Evolutionary conservation across 2,797 vertebrate genomes (phyloP), one percentile per base, ranked within the genome.

Genomic region (Tapirus indicus): DNA sequence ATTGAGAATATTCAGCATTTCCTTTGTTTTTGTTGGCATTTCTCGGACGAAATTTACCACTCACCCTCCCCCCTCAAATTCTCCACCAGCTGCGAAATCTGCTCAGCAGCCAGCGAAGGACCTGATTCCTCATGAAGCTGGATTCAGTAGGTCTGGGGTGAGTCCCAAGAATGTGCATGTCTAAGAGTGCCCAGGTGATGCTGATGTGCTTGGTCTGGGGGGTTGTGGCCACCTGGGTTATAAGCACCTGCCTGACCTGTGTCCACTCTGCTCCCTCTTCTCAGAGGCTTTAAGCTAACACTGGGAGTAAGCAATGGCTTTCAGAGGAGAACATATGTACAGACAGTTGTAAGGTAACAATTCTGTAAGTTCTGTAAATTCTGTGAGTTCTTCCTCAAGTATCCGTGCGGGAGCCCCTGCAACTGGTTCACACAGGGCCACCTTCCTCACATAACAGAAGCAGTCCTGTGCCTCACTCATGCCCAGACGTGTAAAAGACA

Each of bases 161-260:
- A 49, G 25, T 47, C n/a, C 4, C 9, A 52, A 27, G 80, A 41
- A 58, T 69, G 18, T 32, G 3, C 6, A n/a, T n/a, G 29, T 49
- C 66, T 35, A 72, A 29, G 11, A 60, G 38, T 2, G 27, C 29
- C 27, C 32, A 14, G 41, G 38, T 18, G 23, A 32, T 60, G 54
- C 1, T 6, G 10, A 7, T 21, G n/a, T 38, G 17, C n/a, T 1
- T 9, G 11, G 25, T 25, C 18, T 44, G 4, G 3, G 56, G 23
- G 9, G 2, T 11, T 38, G 16, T 32, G 18, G 20, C 49, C 18
- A 21, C 1, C 1, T n/a, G 4, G 35, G 35, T 25, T 23, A 23
- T 29, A 71, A 74, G 23, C 21, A 29, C 49, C 38, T 54, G 16
- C 49, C n/a, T 13, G 13, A 1, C 23, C 17, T 27, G 10, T 7